phyloP scores from a whole-genome alignment of 2,888 invertebrate species.

The Microplitis manilae region DNA sequence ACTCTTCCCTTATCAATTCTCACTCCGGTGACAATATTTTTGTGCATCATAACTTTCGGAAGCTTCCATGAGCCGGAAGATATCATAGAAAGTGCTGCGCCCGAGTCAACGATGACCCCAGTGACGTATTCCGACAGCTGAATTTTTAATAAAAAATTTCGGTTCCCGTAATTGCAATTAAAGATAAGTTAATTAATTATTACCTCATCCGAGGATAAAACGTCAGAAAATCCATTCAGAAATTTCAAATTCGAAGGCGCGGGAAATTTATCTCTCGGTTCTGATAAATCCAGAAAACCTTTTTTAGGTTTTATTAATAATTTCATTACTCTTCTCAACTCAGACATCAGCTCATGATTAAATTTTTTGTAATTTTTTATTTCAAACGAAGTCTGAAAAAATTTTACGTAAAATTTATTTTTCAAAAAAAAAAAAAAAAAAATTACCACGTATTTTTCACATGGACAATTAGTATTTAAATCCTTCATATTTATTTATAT shows the following conservation, averaged over 20 bases:
- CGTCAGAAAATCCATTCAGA: not conserved
- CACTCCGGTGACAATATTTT: slow-evolving; percentile 76
- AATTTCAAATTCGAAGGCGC: not conserved
- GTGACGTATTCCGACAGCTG: slow-evolving; percentile 74
- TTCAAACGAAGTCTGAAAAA: not conserved
- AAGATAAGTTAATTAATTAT: not conserved
- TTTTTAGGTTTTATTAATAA: slow-evolving; percentile 76
- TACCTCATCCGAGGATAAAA: not conserved
- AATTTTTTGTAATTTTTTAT: not conserved
- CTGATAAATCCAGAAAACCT: slow-evolving; percentile 75
- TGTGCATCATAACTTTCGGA: not conserved
- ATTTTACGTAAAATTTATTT: not conserved
- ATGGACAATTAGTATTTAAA: not conserved
- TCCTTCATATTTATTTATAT: not conserved
- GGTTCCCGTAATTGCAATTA: not conserved
- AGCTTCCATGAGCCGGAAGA: slow-evolving; percentile 65
- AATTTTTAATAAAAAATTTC: slow-evolving; percentile 44
- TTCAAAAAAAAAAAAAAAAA: not conserved
- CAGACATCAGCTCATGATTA: slow-evolving; percentile 60
- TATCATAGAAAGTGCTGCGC: slow-evolving; percentile 79
- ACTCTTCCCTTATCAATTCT: slow-evolving; percentile 80
- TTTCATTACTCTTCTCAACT: slow-evolving; percentile 75
- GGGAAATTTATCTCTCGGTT: not conserved
- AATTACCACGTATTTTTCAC: not conserved
- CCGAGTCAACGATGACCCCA: slow-evolving; percentile 79